Base-by-base conservation (phyloP, 1,140 invertebrate species). In the Drosophila chauvacae region DNA sequence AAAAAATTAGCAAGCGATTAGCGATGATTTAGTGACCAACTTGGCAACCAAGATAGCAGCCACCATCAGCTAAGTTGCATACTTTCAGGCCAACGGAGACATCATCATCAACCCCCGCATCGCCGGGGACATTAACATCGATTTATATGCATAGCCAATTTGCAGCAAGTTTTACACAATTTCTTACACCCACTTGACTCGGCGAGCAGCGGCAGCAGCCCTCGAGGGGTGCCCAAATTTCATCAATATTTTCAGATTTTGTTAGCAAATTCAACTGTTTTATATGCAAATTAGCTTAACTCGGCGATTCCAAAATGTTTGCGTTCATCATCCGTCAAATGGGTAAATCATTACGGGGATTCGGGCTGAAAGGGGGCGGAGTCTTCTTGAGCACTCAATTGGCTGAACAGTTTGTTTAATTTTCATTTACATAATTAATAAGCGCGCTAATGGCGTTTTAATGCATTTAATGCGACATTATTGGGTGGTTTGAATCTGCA, bases 101-200 rank as follows among this genome's bases (percentile, higher is more conserved):
- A 20, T 3, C 55, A 18, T 10, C 41, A 72, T 20, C 50, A 39
- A 63, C 59, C 73, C 39, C 28, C 10, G 3, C n/a, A n/a, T 26
- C 50, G 44, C 41, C n/a, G 45, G 55, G 13, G 45, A 85, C 82
- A 92, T 92, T 92, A 92, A 91, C 91, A 58, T 81, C 88, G 91
- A 92, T 92, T 92, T 92, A 92, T 92, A 92, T 92, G 91, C 91
- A 92, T 87, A 92, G 91, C 80, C 90, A 92, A 91, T 91, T 90
- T 92, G 77, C 75, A 91, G 83, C 76, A 84, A 87, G 90, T 92
- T 92, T 92, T 92, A 92, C 70, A 90, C 73, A 91, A 92, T 92
- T 92, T 91, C 81, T 90, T 91, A 86, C 82, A 88, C 60, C 77
- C 86, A 92, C 90, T 92, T 92, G 91, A 92, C 83, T 92, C 74